Evolutionary conservation across 2,888 invertebrate genomes (phyloP), one percentile per base, ranked within the genome.

Genomic region (Muschampia plurimacula): DNA sequence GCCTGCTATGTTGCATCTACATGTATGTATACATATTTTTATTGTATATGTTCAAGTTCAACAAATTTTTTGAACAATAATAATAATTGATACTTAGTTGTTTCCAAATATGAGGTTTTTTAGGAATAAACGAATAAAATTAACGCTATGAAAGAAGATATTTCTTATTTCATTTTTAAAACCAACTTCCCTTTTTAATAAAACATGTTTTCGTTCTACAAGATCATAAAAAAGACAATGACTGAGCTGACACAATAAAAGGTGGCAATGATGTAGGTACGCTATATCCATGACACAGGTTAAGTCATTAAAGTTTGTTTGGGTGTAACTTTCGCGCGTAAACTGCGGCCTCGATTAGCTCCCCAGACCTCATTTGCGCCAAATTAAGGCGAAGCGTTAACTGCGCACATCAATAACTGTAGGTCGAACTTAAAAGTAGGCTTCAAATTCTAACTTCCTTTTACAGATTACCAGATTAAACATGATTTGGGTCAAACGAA

Each of bases 321-420:
- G 80, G 81, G 83, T 75, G 73, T 75, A 69, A 74, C 76, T 73
- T 75, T 77, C 73, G 82, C 81, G 79, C 84, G 81, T 81, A 81
- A 85, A 82, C 80, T 81, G 79, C 80, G 85, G 78, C 87, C 88
- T 84, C 87, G 86, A 88, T 86, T 83, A 87, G 81, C 82, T 79
- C 68, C 77, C 80, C 80, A 79, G 80, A 77, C 79, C 82, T 82
- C 82, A 84, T 88, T 85, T 83, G 83, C 83, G 82, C 84, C 80
- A 85, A 87, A 88, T 89, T 86, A 86, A 78, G 80, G 81, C 67
- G 62, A 72, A 72, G 62, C 62, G 60, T 69, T 76, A 74, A 74
- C 74, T 68, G 74, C 71, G 69, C 71, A 74, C 72, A 70, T 73
- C 69, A 74, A 67, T 72, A 69, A 32, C 32, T 32, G 69, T 65